Conservation (phyloP, 30 jellyfish, hydroid and myxozoan species). For the Nemopilema nomurai region DNA sequence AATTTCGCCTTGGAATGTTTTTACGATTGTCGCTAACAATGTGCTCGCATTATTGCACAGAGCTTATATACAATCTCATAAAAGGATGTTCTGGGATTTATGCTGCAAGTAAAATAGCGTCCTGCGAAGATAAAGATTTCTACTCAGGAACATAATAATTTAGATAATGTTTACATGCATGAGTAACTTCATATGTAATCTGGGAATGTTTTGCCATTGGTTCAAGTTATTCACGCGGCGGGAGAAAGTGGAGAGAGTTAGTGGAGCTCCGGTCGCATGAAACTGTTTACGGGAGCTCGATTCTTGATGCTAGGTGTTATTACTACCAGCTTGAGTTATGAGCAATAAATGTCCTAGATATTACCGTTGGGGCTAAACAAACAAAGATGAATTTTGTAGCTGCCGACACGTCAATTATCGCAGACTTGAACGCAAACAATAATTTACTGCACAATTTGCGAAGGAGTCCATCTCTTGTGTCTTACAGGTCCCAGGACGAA, state of each 20-base stretch:
- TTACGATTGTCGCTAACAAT: neutral
- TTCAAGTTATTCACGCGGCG: slow-evolving; percentile 17
- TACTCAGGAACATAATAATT: slow-evolving; percentile 1
- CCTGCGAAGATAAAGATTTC: slow-evolving; percentile 32
- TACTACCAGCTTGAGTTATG: slow-evolving; percentile 46
- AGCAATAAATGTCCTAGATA: slow-evolving; percentile 11
- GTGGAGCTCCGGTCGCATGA: slow-evolving; percentile 1
- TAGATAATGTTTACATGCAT: slow-evolving; percentile 23
- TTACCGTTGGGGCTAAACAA: slow-evolving; percentile 39
- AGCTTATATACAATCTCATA: slow-evolving; percentile 31
- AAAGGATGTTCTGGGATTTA: slow-evolving; percentile 26
- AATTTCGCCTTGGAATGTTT: slow-evolving; percentile 16
- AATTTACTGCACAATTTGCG: slow-evolving; percentile 50
- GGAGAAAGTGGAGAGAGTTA: neutral
- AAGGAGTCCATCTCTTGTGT: slow-evolving; percentile 54
- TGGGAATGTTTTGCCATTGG: neutral
- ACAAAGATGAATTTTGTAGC: slow-evolving; percentile 61
- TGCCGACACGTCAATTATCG: slow-evolving; percentile 58
- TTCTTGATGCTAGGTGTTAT: slow-evolving; percentile 2
- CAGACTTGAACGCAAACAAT: slow-evolving; percentile 42
- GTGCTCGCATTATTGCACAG: slow-evolving; percentile 3
- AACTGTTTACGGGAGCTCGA: slow-evolving; percentile 16
- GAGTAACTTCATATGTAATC: neutral
- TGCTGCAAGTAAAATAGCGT: slow-evolving; percentile 9
- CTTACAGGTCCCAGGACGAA: slow-evolving; percentile 64